phyloP scores from a whole-genome alignment of 2,797 vertebrate genomes.

The Typhlichthys subterraneus region DNA sequence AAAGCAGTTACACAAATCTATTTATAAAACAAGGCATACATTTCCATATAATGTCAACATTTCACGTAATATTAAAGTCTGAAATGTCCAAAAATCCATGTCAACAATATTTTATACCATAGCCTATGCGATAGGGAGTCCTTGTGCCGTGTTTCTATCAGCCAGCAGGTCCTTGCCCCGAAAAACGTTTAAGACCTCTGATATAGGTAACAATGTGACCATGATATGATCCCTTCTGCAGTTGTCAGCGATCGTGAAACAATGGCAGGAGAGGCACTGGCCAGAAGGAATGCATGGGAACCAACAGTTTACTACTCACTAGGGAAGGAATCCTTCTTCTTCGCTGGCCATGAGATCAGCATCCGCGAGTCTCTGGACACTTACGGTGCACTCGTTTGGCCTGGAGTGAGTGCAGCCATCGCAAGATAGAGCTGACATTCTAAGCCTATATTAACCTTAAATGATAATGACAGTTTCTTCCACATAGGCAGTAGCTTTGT shows the following conservation, averaged over 20 bases:
- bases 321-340: slow-evolving; percentile 83
- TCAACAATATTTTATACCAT: too few relatives aligned
- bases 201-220: background rate
- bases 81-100: too few relatives aligned
- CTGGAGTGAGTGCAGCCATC: slow-evolving; percentile 75
- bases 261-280: slow-evolving; percentile 53
- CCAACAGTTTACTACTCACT: slow-evolving; percentile 77
- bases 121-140: too few relatives aligned
- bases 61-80: too few relatives aligned
- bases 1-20: too few relatives aligned
- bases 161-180: too few relatives aligned
- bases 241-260: slow-evolving; percentile 24
- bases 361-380: slow-evolving; percentile 89
- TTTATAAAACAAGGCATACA: too few relatives aligned
- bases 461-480: background rate
- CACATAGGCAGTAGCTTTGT: slow-evolving; percentile 85
- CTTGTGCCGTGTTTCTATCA: too few relatives aligned
- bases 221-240: slow-evolving; percentile 8
- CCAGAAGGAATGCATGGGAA: slow-evolving; percentile 70
- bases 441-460: background rate
- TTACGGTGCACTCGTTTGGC: slow-evolving; percentile 89
- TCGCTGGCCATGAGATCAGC: slow-evolving; percentile 83
- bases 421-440: background rate
- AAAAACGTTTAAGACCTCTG: too few relatives aligned
- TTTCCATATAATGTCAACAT: too few relatives aligned